Conservation (phyloP, 2,888 invertebrate genomes). For the Mesoligia furuncula region DNA sequence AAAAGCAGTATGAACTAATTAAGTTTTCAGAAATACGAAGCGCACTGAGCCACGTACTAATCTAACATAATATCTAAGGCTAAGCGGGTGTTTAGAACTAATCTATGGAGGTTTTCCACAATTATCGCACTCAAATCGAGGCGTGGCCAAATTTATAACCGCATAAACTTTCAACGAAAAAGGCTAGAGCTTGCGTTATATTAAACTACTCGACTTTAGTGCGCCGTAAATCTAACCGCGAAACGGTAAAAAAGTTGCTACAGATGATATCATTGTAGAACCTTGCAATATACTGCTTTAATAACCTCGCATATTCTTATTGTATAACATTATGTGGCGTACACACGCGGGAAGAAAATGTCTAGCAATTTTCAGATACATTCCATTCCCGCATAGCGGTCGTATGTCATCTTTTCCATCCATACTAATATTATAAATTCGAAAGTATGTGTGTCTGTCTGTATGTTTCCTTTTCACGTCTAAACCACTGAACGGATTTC, state of each 20-base stretch:
- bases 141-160: conserved; percentile 79
- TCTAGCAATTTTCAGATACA: background rate
- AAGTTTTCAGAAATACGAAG: conserved; percentile 33
- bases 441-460: no score
- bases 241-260: conserved; percentile 63
- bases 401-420: background rate
- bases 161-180: conserved; percentile 77
- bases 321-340: conserved; percentile 27
- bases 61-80: conserved; percentile 53
- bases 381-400: background rate
- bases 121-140: conserved; percentile 76
- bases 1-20: conserved; percentile 33
- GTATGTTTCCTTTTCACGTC: no score
- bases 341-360: background rate
- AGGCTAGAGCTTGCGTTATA: conserved; percentile 66
- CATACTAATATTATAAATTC: no score
- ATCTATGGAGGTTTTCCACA: conserved; percentile 76
- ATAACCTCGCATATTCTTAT: conserved; percentile 35
- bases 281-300: conserved; percentile 50
- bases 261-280: conserved; percentile 61
- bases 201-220: conserved; percentile 68
- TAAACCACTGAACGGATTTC: no score
- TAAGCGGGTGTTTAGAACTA: conserved; percentile 71
- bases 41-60: conserved; percentile 32
- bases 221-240: conserved; percentile 67